Base-by-base conservation (phyloP, 2,888 invertebrate genomes). In the Drymonia ruficornis region DNA sequence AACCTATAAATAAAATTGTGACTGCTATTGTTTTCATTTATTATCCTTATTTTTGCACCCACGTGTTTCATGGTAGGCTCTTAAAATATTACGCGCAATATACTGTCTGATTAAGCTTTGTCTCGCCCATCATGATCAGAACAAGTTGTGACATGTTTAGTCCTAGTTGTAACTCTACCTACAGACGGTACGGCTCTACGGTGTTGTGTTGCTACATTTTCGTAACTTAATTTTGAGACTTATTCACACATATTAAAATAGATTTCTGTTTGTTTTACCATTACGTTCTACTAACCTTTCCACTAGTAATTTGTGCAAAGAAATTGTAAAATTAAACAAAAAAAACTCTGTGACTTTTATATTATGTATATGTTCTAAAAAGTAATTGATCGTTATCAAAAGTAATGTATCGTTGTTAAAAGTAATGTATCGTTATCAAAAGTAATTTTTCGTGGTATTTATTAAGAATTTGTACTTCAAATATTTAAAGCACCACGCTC, bases 11-110 rank as follows among this genome's bases (percentile, higher is more conserved):
- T 36, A 36, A n/a, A n/a, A n/a, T n/a, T 13, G 36, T 36, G 36
- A 36, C 36, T 13, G 36, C 36, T n/a, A 13, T 19, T 50, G 15
- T 50, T 18, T 38, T 23, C 18, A 43, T 43, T 3, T 2, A 36
- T 40, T 40, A 3, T 40, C 40, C 40, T 40, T 40, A 40, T 40
- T 40, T 16, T 40, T 40, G 40, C 40, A 40, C 9, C 40, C 16
- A 40, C 40, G 16, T 16, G 36, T 16, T 40, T 40, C 16, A 11
- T 40, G 16, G 9, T 11, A n/a, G 11, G 40, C 8, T 40, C 36
- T 40, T 7, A 16, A 40, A 7, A 7, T 11, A 16, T 40, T 5
- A 8, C 40, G 16, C 40, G 40, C 40, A 9, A 40, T 40, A 16
- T 16, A 40, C 40, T 12, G 13, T 0, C 19, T 43, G 43, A 43